Base-by-base conservation (phyloP, 2,797 vertebrate species). In the Petrocephalus sullivani region DNA sequence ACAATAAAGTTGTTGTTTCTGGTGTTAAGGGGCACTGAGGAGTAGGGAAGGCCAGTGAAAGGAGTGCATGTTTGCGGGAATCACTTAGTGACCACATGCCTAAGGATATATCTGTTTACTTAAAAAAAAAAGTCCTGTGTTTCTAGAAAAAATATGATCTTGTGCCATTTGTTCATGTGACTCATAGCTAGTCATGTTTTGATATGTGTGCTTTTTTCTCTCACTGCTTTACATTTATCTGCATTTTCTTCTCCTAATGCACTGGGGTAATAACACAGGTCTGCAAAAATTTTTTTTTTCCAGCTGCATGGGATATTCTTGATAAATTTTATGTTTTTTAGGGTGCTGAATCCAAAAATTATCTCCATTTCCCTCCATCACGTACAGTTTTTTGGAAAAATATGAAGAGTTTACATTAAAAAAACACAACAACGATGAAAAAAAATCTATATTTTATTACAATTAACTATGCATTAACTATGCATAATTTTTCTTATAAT, bases 1-100 rank as follows among this genome's bases (percentile, higher is more conserved):
- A 84, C 51, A 84, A 57, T 85, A 85, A 54, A 28, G 49, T 28
- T 85, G 14, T 57, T 85, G 82, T 85, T 57, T 85, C 46, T 51
- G 51, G n/a, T 53, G n/a, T 83, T 54, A 51, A 83, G 78, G 19
- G 23, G n/a, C 16, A 83, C 23, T 83, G 81, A 54, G 41, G 19
- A 83, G 21, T 23, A 83, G 14, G 21, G 21, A 14, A 23, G 16
- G 46, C 10, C 53, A 28, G 28, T 19, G 54, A 7, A 85, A 58
- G 28, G 49, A 28, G 54, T 33, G 28, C 54, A 37, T 28, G 53
- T 33, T 28, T 54, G 12, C 6, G 1, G 51, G 10, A 85, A 85
- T 16, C 14, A 16, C 0, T 28, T 49, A 16, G 83, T 53, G 49
- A 53, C 83, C 46, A 7, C 8, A 85, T 57, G 49, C n/a, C 49